Percentiles rank a stretch among this genome's conserved stretches.
These are phyloP conservation scores for Mola mola DNA, from an alignment of 2,113 vertebrate genomes.

Conservation along the genomic window DNA sequence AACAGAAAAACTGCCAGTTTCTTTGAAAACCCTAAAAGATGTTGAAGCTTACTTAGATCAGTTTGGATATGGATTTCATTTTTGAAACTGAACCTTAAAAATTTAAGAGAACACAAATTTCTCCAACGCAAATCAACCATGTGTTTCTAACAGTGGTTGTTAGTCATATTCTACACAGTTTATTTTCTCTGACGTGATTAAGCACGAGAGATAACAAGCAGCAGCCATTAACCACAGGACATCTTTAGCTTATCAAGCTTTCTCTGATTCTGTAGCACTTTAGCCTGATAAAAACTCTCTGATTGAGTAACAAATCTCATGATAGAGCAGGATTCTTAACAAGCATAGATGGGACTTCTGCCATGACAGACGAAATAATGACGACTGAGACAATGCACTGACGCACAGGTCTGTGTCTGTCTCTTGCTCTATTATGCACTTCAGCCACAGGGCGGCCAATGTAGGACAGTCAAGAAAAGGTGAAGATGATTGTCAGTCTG, in stretches of 20 bases:
- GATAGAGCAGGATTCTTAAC: constrained; percentile 64
- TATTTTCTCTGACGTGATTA: constrained; percentile 1
- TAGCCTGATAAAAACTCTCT: constrained; percentile 52
- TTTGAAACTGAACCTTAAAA: not conserved
- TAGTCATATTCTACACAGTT: not conserved
- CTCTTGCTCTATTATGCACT: constrained; percentile 22
- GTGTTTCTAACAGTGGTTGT: not conserved
- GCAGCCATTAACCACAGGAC: constrained; percentile 20
- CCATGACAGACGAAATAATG: constrained; percentile 36
- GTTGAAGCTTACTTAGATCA: not conserved
- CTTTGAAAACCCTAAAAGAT: too few relatives aligned
- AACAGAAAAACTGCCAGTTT: not conserved
- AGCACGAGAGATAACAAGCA: constrained; percentile 21
- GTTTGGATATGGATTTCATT: not conserved
- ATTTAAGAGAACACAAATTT: not conserved
- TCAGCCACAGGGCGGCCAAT: constrained; percentile 14
- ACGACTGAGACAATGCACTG: constrained; percentile 13
- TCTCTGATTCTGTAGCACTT: constrained; percentile 34
- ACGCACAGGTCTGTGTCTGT: constrained; percentile 17
- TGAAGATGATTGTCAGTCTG: constrained; percentile 14
- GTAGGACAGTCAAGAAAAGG: constrained; percentile 14
- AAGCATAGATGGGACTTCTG: constrained; percentile 32
- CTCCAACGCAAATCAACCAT: not conserved
- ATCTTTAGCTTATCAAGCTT: constrained; percentile 37
- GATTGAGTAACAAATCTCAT: constrained; percentile 47